Conservation (phyloP, 2,797 vertebrate species). For the Xerus rutilus region DNA sequence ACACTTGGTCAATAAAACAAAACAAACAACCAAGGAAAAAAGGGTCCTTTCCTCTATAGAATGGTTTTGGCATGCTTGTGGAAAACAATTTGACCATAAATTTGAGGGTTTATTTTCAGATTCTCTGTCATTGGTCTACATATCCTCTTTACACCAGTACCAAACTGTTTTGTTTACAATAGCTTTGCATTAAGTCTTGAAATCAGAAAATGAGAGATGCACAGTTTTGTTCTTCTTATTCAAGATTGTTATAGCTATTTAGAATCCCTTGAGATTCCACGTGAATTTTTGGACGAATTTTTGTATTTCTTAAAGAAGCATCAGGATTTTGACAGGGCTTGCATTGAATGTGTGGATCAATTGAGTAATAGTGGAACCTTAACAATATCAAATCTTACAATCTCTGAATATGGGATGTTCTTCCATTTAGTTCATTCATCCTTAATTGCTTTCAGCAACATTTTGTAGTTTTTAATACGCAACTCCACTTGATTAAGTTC, state of each 20-base stretch:
- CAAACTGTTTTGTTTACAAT: neutral
- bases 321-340: neutral
- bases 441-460: neutral
- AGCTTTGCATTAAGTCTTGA: neutral
- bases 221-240: conserved; percentile 25
- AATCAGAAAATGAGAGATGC: neutral
- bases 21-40: no score
- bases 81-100: neutral
- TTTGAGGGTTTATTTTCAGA: neutral
- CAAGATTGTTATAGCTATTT: neutral
- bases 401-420: neutral
- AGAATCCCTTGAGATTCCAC: neutral
- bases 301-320: neutral
- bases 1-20: neutral
- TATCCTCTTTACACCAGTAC: neutral
- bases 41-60: neutral
- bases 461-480: neutral
- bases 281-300: neutral
- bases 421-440: neutral
- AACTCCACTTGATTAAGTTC: neutral
- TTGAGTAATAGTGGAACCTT: neutral
- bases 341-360: neutral
- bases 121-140: neutral
- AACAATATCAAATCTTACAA: neutral
- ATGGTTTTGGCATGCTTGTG: neutral